Evolutionary conservation across 2,797 vertebrate species (phyloP).

Genomic region (Brachyalestes nurse): DNA sequence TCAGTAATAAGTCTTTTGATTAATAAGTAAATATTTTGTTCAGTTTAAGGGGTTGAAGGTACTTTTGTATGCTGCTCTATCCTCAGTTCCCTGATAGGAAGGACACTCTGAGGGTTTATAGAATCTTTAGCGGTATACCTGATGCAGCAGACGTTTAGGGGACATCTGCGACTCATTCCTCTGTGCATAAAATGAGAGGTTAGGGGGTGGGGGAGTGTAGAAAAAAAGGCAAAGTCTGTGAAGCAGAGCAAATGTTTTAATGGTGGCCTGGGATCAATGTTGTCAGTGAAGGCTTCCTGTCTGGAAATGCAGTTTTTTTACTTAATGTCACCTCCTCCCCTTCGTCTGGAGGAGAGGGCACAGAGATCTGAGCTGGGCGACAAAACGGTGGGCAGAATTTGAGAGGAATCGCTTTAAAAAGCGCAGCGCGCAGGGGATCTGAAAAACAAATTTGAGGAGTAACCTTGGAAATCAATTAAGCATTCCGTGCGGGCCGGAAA

Average conservation of each 20-base stretch:
- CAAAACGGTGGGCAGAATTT: slow-evolving; percentile 62
- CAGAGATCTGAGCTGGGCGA: slow-evolving; percentile 51
- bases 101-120: slow-evolving; percentile 26
- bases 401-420: slow-evolving; percentile 70
- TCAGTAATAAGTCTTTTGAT: background rate
- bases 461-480: slow-evolving; percentile 84
- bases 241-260: slow-evolving; percentile 83
- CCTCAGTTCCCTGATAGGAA: background rate
- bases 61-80: background rate
- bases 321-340: slow-evolving; percentile 69
- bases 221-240: slow-evolving; percentile 77
- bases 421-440: slow-evolving; percentile 66
- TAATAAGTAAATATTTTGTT: background rate
- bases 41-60: background rate
- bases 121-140: slow-evolving; percentile 41
- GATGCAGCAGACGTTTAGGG: slow-evolving; percentile 68
- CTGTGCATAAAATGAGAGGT: slow-evolving; percentile 62
- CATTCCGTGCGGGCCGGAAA: slow-evolving; percentile 68
- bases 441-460: slow-evolving; percentile 79
- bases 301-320: slow-evolving; percentile 74
- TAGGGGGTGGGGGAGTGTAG: background rate
- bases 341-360: slow-evolving; percentile 58
- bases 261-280: slow-evolving; percentile 80
- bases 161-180: slow-evolving; percentile 76
- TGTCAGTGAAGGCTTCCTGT: slow-evolving; percentile 78